phyloP scores from a whole-genome alignment of 2,797 vertebrate genomes.

The Poecilia gillii region DNA sequence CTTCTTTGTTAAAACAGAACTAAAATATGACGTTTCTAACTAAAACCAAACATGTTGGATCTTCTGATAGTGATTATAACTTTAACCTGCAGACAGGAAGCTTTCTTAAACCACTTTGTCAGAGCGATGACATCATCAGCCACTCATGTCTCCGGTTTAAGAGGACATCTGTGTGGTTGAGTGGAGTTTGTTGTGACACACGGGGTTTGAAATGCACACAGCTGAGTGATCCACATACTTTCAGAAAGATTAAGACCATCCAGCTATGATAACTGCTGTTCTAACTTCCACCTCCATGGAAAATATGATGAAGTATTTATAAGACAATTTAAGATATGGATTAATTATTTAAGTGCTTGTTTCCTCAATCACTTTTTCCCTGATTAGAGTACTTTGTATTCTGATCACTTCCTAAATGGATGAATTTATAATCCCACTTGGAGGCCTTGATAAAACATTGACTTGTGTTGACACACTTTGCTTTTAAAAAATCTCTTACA shows the following conservation, averaged over 20 bases:
- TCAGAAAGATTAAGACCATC: background rate
- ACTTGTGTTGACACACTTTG: background rate
- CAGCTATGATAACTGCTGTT: background rate
- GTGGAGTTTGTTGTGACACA: background rate
- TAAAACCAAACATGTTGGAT: slow-evolving; percentile 39
- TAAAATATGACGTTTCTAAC: background rate
- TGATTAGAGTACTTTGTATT: background rate
- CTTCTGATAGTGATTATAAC: slow-evolving; percentile 20
- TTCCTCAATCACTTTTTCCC: no score
- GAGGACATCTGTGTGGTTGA: background rate
- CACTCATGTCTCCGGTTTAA: background rate
- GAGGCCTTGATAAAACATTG: background rate
- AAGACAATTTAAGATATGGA: background rate
- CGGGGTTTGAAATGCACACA: background rate
- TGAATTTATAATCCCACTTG: background rate
- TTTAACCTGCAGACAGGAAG: slow-evolving; percentile 4
- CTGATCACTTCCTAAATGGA: background rate
- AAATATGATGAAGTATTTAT: background rate
- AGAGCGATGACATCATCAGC: background rate
- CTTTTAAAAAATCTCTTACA: background rate
- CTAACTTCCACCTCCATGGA: background rate
- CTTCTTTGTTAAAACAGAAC: background rate
- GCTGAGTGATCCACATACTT: background rate
- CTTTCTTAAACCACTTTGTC: slow-evolving; percentile 10
- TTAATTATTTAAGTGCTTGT: background rate